Percentiles rank a stretch among this genome's conserved stretches.
phyloP scores from a whole-genome alignment of 2,888 invertebrate species.

The Saturnia pavonia region DNA sequence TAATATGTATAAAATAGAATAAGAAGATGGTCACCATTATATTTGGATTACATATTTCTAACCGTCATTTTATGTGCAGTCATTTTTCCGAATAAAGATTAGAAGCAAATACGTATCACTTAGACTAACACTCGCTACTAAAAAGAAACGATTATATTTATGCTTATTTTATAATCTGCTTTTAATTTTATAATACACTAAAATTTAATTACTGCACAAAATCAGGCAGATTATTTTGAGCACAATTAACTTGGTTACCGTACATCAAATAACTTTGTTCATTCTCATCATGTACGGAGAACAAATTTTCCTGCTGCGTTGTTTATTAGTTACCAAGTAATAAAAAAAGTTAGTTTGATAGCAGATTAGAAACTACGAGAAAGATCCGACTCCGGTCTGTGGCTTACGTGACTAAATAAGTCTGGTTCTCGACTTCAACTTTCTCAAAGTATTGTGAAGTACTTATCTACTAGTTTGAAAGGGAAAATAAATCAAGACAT shows the following conservation, averaged over 20 bases:
- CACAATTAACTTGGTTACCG: conserved; percentile 18
- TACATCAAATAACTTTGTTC: conserved; percentile 25
- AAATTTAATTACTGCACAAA: background rate
- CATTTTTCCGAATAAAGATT: background rate
- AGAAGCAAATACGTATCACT: background rate
- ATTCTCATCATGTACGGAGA: conserved; percentile 39
- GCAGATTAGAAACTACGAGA: conserved; percentile 69
- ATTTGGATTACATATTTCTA: no score
- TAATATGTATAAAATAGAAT: no score
- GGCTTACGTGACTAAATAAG: conserved; percentile 70
- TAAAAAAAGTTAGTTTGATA: conserved; percentile 73
- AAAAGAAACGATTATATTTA: no score
- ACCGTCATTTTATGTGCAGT: background rate
- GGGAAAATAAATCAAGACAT: conserved; percentile 21
- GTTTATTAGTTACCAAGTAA: conserved; percentile 71
- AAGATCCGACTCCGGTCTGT: conserved; percentile 52
- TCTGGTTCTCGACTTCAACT: conserved; percentile 41
- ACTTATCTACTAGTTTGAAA: conserved; percentile 23
- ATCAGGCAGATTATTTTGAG: background rate
- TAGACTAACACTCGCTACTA: no score
- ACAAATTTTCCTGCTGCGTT: conserved; percentile 53
- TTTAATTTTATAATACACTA: background rate
- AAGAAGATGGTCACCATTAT: no score
- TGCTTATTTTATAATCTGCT: no score
- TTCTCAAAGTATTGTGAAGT: conserved; percentile 23